Evolutionary conservation across 2,113 vertebrate genomes (phyloP), one percentile per base, ranked within the genome.

Genomic region (Eonycteris spelaea): DNA sequence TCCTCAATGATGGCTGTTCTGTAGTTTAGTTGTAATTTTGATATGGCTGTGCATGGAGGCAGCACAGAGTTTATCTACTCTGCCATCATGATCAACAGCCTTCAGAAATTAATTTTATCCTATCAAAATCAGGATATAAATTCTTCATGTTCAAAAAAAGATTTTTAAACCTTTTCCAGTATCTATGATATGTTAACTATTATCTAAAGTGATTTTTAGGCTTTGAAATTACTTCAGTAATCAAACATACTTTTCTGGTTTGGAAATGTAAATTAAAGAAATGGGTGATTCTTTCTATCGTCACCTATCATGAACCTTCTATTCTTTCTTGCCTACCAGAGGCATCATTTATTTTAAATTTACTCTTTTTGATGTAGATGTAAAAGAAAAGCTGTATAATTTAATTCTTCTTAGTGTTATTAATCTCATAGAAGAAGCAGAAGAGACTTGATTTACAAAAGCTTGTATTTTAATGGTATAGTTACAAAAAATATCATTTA

Each of bases 341-440:
- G 12, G 26, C 16, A 61, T 71, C 21, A 3, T 65, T 95, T 89
- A 88, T 68, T 77, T 70, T 86, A 78, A 68, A 73, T 38, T 86
- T 61, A 73, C 16, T 88, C 33, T 45, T 73, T 80, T 82, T 83
- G 26, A 73, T 90, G 5, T 57, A 92, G 35, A 30, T 67, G n/a
- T 87, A 65, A 80, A 87, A 51, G 38, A 95, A 74, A 90, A 80
- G 2, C 22, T 30, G 1, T 67, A 14, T 14, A 59, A 84, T 74
- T 92, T 80, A 90, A 87, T 77, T 93, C 7, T 73, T 80, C 45
- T 63, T 65, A 57, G 68, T 84, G 28, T 55, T 95, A 95, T 77
- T 71, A 78, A 91, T 93, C 24, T 88, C 74, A 63, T n/a, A 30
- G 68, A 89, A 94, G 85, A 78, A 45, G 5, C 40, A 89, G 57